Evolutionary conservation across 2,888 invertebrate species (phyloP), one percentile per base, ranked within the genome.

Genomic region (Xestia sexstrigata): DNA sequence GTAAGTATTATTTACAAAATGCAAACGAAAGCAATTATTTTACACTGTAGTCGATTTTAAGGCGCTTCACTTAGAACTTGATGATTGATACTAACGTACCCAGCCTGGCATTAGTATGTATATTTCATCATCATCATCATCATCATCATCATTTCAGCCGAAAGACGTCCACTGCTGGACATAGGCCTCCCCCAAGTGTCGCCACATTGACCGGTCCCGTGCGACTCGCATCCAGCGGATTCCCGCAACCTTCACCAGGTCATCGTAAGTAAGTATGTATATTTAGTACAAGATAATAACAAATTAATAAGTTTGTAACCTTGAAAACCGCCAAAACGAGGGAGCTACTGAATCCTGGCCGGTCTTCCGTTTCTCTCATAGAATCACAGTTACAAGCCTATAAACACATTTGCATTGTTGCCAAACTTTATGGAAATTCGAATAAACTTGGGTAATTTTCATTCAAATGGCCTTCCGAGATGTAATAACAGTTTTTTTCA

Each of bases 351-450:
- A n/a, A 55, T 52, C 26, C 35, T 65, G 66, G 17, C 69, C 8
- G 17, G 17, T 81, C 35, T 74, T 72, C 76, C 71, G 47, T 60
- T 69, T 72, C n/a, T 60, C 70, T 55, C 62, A n/a, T 65, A 63
- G 42, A 70, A 62, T 69, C 75, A 77, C 60, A 78, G 70, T 45
- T 72, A 70, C 35, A 65, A 47, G 62, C 74, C 70, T 63, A 52
- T 74, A 71, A 73, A 70, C 42, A 49, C 70, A 81, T 85, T 80
- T 78, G 58, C 77, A 85, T 81, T 83, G 77, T 75, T 80, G 74
- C 55, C 69, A 73, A 88, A 88, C 85, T 87, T 88, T 84, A 80
- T 83, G 85, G 68, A 83, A 82, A 85, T 88, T 88, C 66, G 79
- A 79, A 86, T 82, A 86, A 84, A 87, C 76, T 84, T 79, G 75